Evolutionary conservation across 2,888 invertebrate species (phyloP), one percentile per base, ranked within the genome.

Genomic region (Fragum whitleyi): DNA sequence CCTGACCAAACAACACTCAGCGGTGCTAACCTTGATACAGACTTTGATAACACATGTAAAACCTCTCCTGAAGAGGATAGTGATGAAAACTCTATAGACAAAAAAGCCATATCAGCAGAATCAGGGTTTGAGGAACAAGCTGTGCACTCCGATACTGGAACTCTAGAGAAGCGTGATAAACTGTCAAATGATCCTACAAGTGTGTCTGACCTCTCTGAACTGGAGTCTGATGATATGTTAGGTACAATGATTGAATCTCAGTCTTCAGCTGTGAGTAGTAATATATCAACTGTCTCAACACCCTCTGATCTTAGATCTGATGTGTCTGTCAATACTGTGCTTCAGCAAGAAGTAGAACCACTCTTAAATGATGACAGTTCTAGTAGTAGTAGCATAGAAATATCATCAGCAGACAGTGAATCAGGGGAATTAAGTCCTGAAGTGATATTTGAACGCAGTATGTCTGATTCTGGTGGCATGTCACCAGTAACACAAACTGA

Each of bases 91-190:
- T 71, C 74, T 14, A 85, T 85, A 70, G 71, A 81, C 59, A 69
- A 81, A 29, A 85, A 83, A 53, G 77, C 79, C 57, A n/a, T 26
- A 21, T 88, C 88, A 51, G 83, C 88, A 32, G 88, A 88, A 61
- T 87, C 87, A 11, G 88, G 88, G 1, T 88, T 88, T 77, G 88
- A 86, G 53, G 88, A 88, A 51, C 88, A 88, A 72, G 84, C 77
- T 32, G 65, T 78, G 42, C 74, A 78, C 74, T 87, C 87, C 62
- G 85, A 84, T 32, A 79, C 87, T 23, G 87, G 86, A 51, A 86
- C 86, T 53, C 67, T 86, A 36, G 88, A 88, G 73, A 82, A 85
- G 59, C 79, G 73, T 47, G 55, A 75, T 59, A 80, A 81, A 69
- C 61, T 84, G 51, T 71, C 78, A 68, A 81, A 77, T 61, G 86